Conservation (phyloP, 2,797 vertebrate genomes). For the Salarias fasciatus region DNA sequence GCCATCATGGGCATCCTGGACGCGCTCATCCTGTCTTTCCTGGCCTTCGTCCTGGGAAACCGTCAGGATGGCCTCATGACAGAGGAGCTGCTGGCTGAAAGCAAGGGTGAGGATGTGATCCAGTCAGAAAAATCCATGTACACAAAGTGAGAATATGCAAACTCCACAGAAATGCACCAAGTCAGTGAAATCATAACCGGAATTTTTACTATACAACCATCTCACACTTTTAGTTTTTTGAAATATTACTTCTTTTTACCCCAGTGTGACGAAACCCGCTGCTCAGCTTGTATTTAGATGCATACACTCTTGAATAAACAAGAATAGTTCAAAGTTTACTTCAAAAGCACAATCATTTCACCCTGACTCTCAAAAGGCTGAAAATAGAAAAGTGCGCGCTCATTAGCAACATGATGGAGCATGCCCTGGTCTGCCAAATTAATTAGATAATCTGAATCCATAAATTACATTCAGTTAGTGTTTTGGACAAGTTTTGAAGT, state of each 20-base stretch:
- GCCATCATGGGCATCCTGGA: slow-evolving; percentile 96
- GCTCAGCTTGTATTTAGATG: slow-evolving; percentile 20
- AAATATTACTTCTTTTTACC: too few relatives aligned
- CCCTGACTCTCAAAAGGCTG: slow-evolving; percentile 14
- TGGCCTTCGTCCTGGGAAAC: slow-evolving; percentile 96
- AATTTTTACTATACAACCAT: too few relatives aligned
- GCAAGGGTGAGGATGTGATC: slow-evolving; percentile 85
- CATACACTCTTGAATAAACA: slow-evolving; percentile 17
- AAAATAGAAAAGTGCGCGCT: slow-evolving; percentile 27
- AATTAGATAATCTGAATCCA: slow-evolving; percentile 18
- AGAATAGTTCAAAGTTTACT: slow-evolving; percentile 9
- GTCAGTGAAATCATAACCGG: too few relatives aligned
- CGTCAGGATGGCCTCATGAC: slow-evolving; percentile 94
- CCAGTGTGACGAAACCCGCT: not conserved
- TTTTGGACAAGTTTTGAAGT: slow-evolving; percentile 22
- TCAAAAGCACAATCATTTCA: slow-evolving; percentile 29
- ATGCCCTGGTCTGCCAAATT: slow-evolving; percentile 20
- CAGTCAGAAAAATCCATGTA: too few relatives aligned
- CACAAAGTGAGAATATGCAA: too few relatives aligned
- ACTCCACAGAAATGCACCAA: too few relatives aligned
- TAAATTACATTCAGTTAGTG: slow-evolving; percentile 13
- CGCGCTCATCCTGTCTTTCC: slow-evolving; percentile 94
- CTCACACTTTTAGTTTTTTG: too few relatives aligned
- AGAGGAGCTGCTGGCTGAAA: slow-evolving; percentile 94
- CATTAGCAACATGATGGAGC: slow-evolving; percentile 29